A percentile compares a stretch with the other conserved stretches of the same genome.
Conservation (phyloP, 2,113 vertebrate genomes). For the Agelaius phoeniceus region DNA sequence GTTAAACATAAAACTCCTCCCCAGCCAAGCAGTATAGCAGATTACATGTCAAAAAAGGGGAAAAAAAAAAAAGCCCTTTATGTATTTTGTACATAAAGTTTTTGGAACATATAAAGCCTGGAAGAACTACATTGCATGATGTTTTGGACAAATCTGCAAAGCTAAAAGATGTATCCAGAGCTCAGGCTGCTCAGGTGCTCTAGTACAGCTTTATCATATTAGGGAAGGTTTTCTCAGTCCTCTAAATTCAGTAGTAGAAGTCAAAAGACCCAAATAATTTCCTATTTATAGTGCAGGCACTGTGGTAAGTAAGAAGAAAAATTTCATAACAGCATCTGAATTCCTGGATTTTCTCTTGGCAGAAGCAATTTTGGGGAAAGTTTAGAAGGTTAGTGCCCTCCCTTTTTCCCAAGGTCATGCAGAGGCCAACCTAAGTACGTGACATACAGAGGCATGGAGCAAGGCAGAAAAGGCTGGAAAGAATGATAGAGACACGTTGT, state of each 20-base stretch:
- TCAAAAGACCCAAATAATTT: neutral
- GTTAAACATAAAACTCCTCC: neutral
- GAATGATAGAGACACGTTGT: neutral
- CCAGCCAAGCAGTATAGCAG: neutral
- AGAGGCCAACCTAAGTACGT: neutral
- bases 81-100: neutral
- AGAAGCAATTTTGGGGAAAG: neutral
- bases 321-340: neutral
- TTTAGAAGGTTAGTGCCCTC: neutral
- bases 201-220: neutral
- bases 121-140: neutral
- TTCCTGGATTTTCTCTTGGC: conserved; percentile 8
- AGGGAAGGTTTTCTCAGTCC: neutral
- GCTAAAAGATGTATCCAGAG: neutral
- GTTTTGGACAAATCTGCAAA: neutral
- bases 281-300: neutral
- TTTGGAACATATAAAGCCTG: neutral
- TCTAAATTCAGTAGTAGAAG: neutral
- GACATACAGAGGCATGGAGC: rapidly evolving
- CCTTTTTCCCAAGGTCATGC: neutral
- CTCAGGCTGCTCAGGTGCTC: neutral
- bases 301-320: neutral
- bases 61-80: neutral
- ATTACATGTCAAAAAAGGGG: neutral
- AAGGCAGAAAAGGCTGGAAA: neutral